Base-by-base conservation (phyloP, 2,888 invertebrate genomes). In the Drosophila mimica region DNA sequence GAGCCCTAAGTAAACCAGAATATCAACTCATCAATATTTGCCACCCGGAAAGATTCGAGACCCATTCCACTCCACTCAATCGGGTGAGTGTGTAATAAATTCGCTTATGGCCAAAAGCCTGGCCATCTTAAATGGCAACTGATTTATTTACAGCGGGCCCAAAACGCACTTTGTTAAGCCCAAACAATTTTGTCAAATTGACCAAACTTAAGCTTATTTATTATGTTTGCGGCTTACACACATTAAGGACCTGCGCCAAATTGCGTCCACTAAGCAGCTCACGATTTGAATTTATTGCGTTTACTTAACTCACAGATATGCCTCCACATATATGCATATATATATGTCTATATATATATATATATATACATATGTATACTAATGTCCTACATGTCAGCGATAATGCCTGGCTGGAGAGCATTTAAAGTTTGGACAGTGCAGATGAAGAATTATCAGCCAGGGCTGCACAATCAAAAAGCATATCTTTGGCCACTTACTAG, bases 201-300 rank as follows among this genome's bases (percentile, higher is more conserved):
- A 84, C 88, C 90, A 84, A 82, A 87, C 82, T 87, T 84, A 90
- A 90, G 89, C 90, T 89, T 88, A 82, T 88, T 90, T 88, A 90
- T 88, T 88, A 88, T 80, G 88, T 84, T 84, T 88, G 87, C 79
- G 89, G 89, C 84, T 89, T 81, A 76, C 84, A 86, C 87, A 88
- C 89, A 84, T 86, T 88, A 88, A 84, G 79, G 79, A 74, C 67
- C 78, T 59, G 59, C 66, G 40, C 67, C 77, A 74, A 85, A 85
- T 82, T 88, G 86, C 60, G 62, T 53, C 70, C 58, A 62, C 53
- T 74, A 76, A 77, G 75, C 70, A 70, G 75, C 79, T 64, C 72
- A 76, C 60, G 83, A 84, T 84, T 84, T 89, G 87, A 84, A 84
- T 84, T 84, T 84, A 84, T 84, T 70, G 76, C 83, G 52, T 62